A percentile compares a stretch with the other conserved stretches of the same genome.
Conservation (phyloP, 1,140 invertebrate species). For the Tigriopus japonicus region DNA sequence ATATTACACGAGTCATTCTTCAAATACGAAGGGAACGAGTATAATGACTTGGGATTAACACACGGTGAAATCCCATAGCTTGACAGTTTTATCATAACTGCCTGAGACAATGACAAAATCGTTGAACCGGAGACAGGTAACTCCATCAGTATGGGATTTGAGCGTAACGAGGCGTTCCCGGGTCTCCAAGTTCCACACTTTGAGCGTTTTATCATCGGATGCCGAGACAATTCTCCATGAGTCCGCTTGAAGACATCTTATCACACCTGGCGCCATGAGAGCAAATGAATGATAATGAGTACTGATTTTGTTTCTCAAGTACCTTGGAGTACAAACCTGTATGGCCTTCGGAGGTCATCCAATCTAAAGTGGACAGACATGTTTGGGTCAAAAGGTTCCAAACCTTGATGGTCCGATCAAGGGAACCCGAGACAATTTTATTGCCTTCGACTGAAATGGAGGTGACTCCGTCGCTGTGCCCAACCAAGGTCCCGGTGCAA, state of each 20-base stretch:
- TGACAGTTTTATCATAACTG: conserved; percentile 35
- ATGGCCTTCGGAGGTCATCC: conserved; percentile 36
- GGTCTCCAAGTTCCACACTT: conserved; percentile 35
- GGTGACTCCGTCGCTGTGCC: not conserved
- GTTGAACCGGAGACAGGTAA: conserved; percentile 12
- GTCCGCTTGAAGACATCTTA: conserved; percentile 33
- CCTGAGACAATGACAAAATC: conserved; percentile 30
- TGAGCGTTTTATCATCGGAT: conserved; percentile 35
- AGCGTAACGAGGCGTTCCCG: conserved; percentile 30
- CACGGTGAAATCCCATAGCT: conserved; percentile 35
- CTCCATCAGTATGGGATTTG: conserved; percentile 11
- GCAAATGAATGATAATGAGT: not conserved
- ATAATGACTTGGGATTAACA: conserved; percentile 21
- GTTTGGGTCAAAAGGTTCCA: conserved; percentile 30
- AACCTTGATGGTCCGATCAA: conserved; percentile 33
- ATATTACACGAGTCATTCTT: no score
- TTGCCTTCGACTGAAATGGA: not conserved
- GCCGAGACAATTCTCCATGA: conserved; percentile 33
- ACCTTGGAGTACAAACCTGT: conserved; percentile 27
- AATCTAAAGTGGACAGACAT: conserved; percentile 34
- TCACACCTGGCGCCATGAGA: conserved; percentile 17
- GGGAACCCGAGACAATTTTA: conserved; percentile 23
- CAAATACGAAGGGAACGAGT: no score
- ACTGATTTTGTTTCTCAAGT: no score
- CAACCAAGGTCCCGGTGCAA: not conserved